Evolutionary conservation across 2,888 invertebrate species (phyloP), one percentile per base, ranked within the genome.

Genomic region (Actias luna): DNA sequence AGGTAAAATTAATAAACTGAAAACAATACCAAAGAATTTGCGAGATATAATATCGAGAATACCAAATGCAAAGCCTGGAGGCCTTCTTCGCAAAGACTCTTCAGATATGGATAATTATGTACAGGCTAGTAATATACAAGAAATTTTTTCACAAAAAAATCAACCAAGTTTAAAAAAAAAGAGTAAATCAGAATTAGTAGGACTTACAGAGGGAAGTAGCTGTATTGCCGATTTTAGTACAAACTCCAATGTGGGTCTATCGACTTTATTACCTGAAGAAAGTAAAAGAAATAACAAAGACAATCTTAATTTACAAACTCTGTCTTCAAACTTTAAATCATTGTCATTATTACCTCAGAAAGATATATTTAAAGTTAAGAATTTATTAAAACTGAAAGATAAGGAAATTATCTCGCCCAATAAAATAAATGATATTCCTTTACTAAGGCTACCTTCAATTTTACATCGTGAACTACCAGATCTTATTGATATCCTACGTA

Each of bases 361-460:
- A 27, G 29, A 50, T 46, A 77, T 79, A 5, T 52, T 72, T 5
- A 64, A 65, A 46, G 58, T 84, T 16, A 79, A 77, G 67, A 79
- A 80, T 62, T 68, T 84, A 46, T 64, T 83, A 2, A 86, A 87
- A 58, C 69, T 87, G 57, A 82, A 74, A 69, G 86, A 87, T 39
- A 82, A 85, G 29, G 77, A 80, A 66, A 27, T 83, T 16, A 42
- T 83, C 58, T 65, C 74, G 27, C 65, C 65, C 61, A 69, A 25
- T 5, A 50, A 63, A 55, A 57, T 33, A 52, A 35, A 52, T 4
- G 36, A 60, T 14, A 58, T 27, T 7, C 55, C 66, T 7, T 50
- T 39, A 58, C 25, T 67, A 8, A 33, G 36, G 16, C 57, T 63
- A 55, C 64, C 66, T 27, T 33, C 59, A 14, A 57, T 64, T 42